These are phyloP conservation scores for Argyrosomus japonicus DNA, from an alignment of 2,113 vertebrate genomes.

Conservation along the genomic window DNA sequence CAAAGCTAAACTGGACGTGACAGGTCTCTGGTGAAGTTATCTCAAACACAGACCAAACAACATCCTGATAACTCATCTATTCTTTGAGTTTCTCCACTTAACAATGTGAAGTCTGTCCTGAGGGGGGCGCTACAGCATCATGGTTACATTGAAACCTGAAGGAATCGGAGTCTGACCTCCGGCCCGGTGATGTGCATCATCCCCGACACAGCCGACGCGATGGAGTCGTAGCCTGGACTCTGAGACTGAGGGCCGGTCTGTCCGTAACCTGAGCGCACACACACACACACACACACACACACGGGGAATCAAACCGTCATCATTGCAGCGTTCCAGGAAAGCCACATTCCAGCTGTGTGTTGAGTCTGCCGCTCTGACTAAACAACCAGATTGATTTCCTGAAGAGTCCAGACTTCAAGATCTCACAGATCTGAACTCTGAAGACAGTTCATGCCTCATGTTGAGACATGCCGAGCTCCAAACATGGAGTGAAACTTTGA, in stretches of 20 bases:
- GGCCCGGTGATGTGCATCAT: conserved; percentile 96
- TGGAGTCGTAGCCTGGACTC: conserved; percentile 91
- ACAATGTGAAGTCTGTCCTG: not conserved
- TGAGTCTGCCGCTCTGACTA: conserved; percentile 46
- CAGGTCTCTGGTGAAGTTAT: too few species aligned
- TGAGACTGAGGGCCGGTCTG: conserved; percentile 91
- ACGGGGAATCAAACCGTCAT: conserved; percentile 22
- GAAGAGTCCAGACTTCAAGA: not conserved
- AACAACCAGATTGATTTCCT: conserved; percentile 27
- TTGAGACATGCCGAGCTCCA: not conserved
- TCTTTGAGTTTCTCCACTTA: too few species aligned
- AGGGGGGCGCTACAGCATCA: not conserved
- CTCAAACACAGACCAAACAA: not conserved
- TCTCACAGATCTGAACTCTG: not conserved
- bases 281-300: conserved; percentile 47
- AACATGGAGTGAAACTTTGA: too few species aligned
- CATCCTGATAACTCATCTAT: not conserved
- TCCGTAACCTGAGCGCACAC: conserved; percentile 88
- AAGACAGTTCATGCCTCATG: not conserved
- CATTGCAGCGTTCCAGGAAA: conserved; percentile 20
- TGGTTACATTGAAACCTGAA: not conserved
- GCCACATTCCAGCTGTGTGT: conserved; percentile 50
- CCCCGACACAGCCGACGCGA: conserved; percentile 93
- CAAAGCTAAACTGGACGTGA: too few species aligned
- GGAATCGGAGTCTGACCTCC: conserved; percentile 84